phyloP scores from a whole-genome alignment of 2,797 vertebrate species.

The Sciaenops ocellatus region DNA sequence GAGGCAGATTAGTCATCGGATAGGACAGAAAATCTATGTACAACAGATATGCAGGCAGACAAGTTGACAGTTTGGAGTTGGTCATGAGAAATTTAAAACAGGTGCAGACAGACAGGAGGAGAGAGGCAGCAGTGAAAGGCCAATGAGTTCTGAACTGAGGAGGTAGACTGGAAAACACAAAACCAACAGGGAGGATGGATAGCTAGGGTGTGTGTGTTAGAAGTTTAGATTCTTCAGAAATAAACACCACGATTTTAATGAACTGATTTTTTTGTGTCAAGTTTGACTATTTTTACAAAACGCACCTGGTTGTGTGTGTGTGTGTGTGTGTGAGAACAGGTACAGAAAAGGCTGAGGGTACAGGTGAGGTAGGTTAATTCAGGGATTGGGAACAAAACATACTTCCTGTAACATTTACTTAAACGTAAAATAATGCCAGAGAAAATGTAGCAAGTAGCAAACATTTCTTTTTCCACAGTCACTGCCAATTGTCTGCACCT shows the following conservation, averaged over 20 bases:
- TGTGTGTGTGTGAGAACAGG: slow-evolving; percentile 2
- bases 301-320: slow-evolving; percentile 18
- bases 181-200: slow-evolving; percentile 19
- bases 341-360: slow-evolving; percentile 58
- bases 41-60: slow-evolving; percentile 51
- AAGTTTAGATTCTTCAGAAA: slow-evolving; percentile 12
- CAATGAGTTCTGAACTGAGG: slow-evolving; percentile 56
- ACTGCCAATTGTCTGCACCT: slow-evolving; percentile 36
- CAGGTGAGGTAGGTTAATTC: slow-evolving; percentile 77
- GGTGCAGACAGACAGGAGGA: neutral
- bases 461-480: slow-evolving; percentile 18
- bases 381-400: slow-evolving; percentile 25
- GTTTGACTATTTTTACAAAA: slow-evolving; percentile 13
- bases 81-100: slow-evolving; percentile 11
- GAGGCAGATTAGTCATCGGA: slow-evolving; percentile 65
- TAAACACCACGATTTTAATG: slow-evolving; percentile 10
- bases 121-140: slow-evolving; percentile 51
- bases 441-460: slow-evolving; percentile 7
- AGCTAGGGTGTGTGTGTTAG: slow-evolving; percentile 18
- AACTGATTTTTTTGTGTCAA: slow-evolving; percentile 1
- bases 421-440: slow-evolving; percentile 27
- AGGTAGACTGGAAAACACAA: slow-evolving; percentile 69
- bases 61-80: slow-evolving; percentile 4
- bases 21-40: slow-evolving; percentile 51
- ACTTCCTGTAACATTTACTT: slow-evolving; percentile 39